Base-by-base conservation (phyloP, 2,113 vertebrate species). In the Geococcyx californianus region DNA sequence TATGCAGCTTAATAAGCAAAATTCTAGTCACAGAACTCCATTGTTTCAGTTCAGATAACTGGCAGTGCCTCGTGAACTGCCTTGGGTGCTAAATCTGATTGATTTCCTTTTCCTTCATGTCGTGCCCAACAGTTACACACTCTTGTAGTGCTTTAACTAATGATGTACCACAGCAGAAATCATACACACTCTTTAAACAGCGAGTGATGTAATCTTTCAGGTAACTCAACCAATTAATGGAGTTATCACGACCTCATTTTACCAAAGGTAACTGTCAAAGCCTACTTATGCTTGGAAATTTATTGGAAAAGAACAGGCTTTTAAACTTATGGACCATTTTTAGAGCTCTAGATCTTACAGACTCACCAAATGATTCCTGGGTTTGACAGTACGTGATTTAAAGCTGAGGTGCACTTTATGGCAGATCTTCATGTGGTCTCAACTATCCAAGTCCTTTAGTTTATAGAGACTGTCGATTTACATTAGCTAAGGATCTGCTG, bases 51-150 rank as follows among this genome's bases (percentile, higher is more conserved):
- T 64, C 52, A 82, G 76, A 75, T 64, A 83, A 62, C 78, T 90
- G 87, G 67, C 23, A 45, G 11, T 88, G 67, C 59, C 75, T 89
- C 2, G 16, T 20, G 28, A 80, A 33, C 89, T 88, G 77, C 83
- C 78, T 86, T 38, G 31, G 80, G 40, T 96, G 64, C 59, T 94
- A 74, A 87, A 80, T 81, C 54, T 75, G 72, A 75, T 78, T 72
- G 81, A 69, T 78, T 97, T 87, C 55, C 28, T 83, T 49, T 94
- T 87, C 84, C 73, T 95, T 93, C 52, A 31, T 84, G 91, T 86
- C 44, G 70, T 55, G 77, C 81, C 63, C 79, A 45, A 25, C 59
- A 72, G 66, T 67, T 87, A 69, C 2, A 60, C 21, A 18, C 40
- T 81, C 40, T n/a, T 66, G 44, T 68, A 85, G 33, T 18, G 62